Evolutionary conservation across 2,797 vertebrate species (phyloP).

Genomic region (Ammospiza maritima): DNA sequence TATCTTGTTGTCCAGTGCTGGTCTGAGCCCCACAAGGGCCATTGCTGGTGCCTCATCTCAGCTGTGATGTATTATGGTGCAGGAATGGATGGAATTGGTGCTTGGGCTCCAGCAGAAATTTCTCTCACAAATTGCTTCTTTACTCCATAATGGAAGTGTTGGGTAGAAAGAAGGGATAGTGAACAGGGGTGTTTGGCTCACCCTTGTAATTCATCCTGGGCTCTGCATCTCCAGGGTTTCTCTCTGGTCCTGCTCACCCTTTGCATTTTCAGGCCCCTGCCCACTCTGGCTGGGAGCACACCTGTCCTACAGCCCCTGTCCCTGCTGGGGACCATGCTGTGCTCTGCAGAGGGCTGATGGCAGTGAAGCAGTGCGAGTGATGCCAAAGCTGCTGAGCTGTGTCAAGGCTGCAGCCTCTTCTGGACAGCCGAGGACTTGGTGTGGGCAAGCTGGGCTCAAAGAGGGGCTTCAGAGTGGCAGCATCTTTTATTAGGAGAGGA

Average conservation of each 20-base stretch:
- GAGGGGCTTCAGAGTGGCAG: background rate
- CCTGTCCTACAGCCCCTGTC: background rate
- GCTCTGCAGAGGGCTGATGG: background rate
- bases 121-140: background rate
- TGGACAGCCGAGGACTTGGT: accelerated
- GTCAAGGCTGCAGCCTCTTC: background rate
- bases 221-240: background rate
- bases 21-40: background rate
- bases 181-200: background rate
- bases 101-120: background rate
- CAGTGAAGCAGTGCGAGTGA: background rate
- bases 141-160: background rate
- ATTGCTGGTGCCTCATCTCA: background rate
- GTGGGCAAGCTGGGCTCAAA: background rate
- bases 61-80: background rate
- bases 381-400: background rate
- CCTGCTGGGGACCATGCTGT: accelerated
- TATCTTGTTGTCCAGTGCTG: background rate
- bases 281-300: accelerated
- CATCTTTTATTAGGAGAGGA: background rate
- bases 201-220: background rate
- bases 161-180: background rate
- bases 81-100: background rate
- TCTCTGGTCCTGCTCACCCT: background rate
- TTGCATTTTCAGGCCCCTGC: background rate